Evolutionary conservation across 2,888 invertebrate genomes (phyloP), one percentile per base, ranked within the genome.

Genomic region (Phortica magna): DNA sequence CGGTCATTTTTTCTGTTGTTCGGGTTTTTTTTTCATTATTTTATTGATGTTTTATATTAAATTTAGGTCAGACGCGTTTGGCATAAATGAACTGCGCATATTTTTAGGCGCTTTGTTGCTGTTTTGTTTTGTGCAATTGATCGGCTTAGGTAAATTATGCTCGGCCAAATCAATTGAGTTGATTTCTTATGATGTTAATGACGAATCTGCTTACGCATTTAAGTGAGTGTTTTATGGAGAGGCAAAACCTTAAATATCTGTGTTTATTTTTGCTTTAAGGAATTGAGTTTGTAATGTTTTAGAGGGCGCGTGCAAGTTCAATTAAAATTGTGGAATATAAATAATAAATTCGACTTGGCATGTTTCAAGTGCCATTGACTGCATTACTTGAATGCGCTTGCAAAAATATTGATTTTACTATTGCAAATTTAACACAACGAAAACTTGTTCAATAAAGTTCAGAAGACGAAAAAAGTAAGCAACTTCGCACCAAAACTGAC

Each of bases 31-130:
- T 7, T 41, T 10, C n/a, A 9, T 68, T 14, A 7, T 19, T 68
- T 19, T 19, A 59, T 17, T 17, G 17, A 59, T 17, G 59, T 61
- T 61, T 61, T 22, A 22, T 19, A 22, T 61, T 61, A 48, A 76
- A 84, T 86, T 81, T 78, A 80, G 88, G 85, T 88, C 84, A 85
- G 82, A 79, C 79, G 79, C 76, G 78, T 77, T 80, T 79, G 77
- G 65, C 65, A 7, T 48, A 12, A 12, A 12, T 48, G 48, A 14
- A 48, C 9, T 48, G 48, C 14, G 48, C 48, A 12, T 48, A 12
- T 48, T 48, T 31, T 31, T 31, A 31, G 31, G 31, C 48, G 48
- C 48, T 48, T 48, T 48, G 48, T 48, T 48, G 48, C 10, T 48
- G 9, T 9, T 14, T 48, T 14, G 1, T 48, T 14, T 48, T 48